Base-by-base conservation (phyloP, 1,140 invertebrate genomes). In the Drosophila rufa region DNA sequence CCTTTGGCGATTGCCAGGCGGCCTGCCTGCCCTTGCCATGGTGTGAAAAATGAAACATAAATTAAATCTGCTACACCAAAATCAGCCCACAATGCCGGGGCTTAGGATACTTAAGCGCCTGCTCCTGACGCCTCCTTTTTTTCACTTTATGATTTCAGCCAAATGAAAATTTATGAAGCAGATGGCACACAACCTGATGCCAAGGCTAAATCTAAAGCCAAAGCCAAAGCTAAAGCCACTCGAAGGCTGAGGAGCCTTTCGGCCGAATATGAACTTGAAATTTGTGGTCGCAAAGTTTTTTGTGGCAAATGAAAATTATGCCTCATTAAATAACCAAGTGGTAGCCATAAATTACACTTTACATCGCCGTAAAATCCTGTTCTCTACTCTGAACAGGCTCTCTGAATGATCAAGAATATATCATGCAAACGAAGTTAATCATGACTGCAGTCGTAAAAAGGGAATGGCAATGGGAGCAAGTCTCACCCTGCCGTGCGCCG, bases 161-260 rank as follows among this genome's bases (percentile, higher is more conserved):
- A 79, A 87, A 87, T 87, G 84, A 81, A 87, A 87, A 87, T 90
- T 89, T 87, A 87, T 87, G 84, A 75, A 84, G 73, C 78, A 78
- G 60, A 61, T 73, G 70, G 70, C 70, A 74, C 56, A 67, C 53
- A 73, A 73, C 55, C 67, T 51, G 67, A 71, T 58, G 66, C 64
- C 38, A 51, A 75, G 69, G 67, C 65, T 25, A 62, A 68, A 64
- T 38, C 65, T 25, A 48, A 67, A 62, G 51, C 55, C 51, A 74
- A 77, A 74, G 71, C 64, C 4, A 42, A 73, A 68, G 17, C 45
- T 17, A 56, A 67, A 67, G 58, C 59, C 64, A 78, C 58, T 69
- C 73, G 75, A 36, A 73, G 33, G 15, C 47, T 75, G 15, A 71
- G 22, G 30, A 57, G 47, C 4, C 53, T 71, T 11, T 36, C 11